Percentiles rank a stretch among this genome's conserved stretches.
These are phyloP conservation scores for Chelmon rostratus DNA, from an alignment of 2,797 vertebrate genomes.

Conservation along the genomic window DNA sequence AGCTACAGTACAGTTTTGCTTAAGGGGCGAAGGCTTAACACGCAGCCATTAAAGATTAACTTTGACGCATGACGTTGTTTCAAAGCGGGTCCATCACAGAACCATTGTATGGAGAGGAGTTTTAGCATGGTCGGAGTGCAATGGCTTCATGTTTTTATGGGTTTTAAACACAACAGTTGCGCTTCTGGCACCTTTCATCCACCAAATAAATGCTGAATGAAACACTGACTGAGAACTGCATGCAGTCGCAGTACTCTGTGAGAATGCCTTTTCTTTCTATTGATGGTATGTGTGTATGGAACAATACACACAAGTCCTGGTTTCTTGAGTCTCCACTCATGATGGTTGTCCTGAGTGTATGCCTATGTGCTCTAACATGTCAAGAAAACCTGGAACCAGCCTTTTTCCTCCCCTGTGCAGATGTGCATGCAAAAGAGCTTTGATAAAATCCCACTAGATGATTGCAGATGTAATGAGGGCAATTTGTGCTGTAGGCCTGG, in stretches of 20 bases:
- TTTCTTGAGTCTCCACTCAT: conserved; percentile 61
- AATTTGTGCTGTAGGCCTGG: conserved; percentile 52
- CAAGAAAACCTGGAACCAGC: conserved; percentile 66
- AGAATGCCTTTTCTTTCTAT: conserved; percentile 55
- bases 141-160: conserved; percentile 53
- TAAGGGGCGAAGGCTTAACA: conserved; percentile 43
- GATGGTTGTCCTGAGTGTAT: conserved; percentile 41
- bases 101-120: conserved; percentile 51
- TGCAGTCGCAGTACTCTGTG: conserved; percentile 51
- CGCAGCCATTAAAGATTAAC: conserved; percentile 48
- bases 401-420: conserved; percentile 20
- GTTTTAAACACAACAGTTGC: conserved; percentile 60
- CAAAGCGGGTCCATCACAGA: conserved; percentile 51
- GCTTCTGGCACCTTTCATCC: conserved; percentile 68
- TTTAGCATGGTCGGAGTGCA: conserved; percentile 70
- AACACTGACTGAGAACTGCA: conserved; percentile 53
- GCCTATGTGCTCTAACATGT: conserved; percentile 25
- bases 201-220: conserved; percentile 57
- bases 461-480: conserved; percentile 66
- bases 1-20: conserved; percentile 50
- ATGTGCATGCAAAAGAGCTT: conserved; percentile 60
- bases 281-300: conserved; percentile 57
- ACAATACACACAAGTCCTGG: conserved; percentile 66
- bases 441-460: conserved; percentile 58
- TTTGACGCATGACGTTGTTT: conserved; percentile 62